phyloP scores from a whole-genome alignment of 2,113 vertebrate species.

The Tachysurus fulvidraco region DNA sequence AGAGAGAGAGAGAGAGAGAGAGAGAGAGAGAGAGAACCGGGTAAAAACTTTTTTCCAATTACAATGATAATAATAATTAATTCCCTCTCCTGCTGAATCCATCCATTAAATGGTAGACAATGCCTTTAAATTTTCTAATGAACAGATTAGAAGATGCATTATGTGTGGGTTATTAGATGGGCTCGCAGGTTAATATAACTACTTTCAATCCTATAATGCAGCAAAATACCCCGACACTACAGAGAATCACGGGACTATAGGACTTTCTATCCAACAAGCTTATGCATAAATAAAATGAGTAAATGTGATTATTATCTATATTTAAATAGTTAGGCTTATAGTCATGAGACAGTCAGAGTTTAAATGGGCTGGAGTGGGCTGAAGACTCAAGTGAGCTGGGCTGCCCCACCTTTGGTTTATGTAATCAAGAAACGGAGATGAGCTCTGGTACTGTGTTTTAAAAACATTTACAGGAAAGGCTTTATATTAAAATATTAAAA shows the following conservation, averaged over 20 bases:
- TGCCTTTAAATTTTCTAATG: neutral
- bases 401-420: neutral
- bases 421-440: neutral
- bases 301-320: neutral
- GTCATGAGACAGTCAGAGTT: neutral
- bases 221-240: neutral
- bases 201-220: slow-evolving; percentile 42
- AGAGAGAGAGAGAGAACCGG: neutral
- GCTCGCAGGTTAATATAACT: slow-evolving; percentile 29
- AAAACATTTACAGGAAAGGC: neutral
- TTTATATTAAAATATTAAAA: neutral
- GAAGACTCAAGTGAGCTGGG: neutral
- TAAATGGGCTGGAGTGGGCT: neutral
- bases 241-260: neutral
- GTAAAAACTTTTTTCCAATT: slow-evolving; percentile 1
- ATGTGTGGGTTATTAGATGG: slow-evolving; percentile 25
- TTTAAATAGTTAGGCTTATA: neutral
- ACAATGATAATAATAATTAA: neutral
- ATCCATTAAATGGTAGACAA: neutral
- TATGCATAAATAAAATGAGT: slow-evolving; percentile 3
- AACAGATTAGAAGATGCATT: neutral
- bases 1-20: neutral
- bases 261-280: neutral
- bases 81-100: neutral
- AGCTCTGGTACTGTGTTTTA: neutral